A percentile compares a stretch with the other conserved stretches of the same genome.
Evolutionary conservation across 2,888 invertebrate species (phyloP).

Genomic region (Hipparchia sbordonii): DNA sequence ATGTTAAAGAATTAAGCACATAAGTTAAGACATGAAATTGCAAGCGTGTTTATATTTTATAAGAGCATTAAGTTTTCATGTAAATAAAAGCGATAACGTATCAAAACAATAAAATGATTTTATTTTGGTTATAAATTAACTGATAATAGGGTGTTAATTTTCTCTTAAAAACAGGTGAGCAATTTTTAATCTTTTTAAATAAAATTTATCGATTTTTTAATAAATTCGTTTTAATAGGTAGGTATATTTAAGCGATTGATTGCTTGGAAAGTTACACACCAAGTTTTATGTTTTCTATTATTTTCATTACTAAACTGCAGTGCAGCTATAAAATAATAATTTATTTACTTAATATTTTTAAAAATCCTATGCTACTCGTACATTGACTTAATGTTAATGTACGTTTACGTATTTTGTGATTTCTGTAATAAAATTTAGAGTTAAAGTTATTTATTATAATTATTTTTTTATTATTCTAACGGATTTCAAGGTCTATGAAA

Average conservation of each 20-base stretch:
- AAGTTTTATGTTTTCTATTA: no score
- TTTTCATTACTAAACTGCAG: no score
- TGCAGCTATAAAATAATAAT: neutral
- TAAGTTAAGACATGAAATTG: constrained; percentile 22
- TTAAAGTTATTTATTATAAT: neutral
- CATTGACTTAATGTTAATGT: no score
- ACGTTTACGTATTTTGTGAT: no score
- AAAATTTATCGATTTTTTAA: constrained; percentile 9
- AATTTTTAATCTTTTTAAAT: constrained; percentile 7
- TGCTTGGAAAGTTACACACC: no score
- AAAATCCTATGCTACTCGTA: no score
- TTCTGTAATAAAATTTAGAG: no score
- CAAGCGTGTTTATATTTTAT: constrained; percentile 24
- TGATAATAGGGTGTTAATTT: constrained; percentile 21
- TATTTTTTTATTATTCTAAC: constrained; percentile 48
- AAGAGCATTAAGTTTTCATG: constrained; percentile 13
- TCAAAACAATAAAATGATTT: constrained; percentile 29
- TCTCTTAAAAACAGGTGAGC: neutral
- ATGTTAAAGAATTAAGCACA: neutral
- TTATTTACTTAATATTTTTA: constrained; percentile 1
- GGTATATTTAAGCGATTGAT: no score
- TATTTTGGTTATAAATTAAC: constrained; percentile 31
- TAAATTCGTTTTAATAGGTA: no score
- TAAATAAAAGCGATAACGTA: constrained; percentile 34
- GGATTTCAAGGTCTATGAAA: constrained; percentile 56